A percentile compares a stretch with the other conserved stretches of the same genome.
phyloP scores from a whole-genome alignment of 92 coral and sea anemone genomes.

The Epizoanthus rinbou region DNA sequence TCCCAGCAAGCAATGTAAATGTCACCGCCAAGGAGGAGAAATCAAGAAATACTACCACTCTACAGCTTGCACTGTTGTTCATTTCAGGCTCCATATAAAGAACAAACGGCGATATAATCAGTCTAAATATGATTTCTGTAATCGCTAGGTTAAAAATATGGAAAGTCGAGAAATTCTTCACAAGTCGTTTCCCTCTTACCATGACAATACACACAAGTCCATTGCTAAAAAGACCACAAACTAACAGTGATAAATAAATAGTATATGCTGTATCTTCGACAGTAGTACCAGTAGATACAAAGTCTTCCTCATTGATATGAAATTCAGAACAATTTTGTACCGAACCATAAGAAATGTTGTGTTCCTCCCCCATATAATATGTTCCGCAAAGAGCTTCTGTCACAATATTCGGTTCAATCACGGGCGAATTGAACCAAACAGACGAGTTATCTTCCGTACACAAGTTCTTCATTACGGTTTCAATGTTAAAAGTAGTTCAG shows the following conservation, averaged over 20 bases:
- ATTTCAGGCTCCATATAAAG: background rate
- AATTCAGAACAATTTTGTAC: background rate
- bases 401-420: too few relatives aligned
- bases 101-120: background rate
- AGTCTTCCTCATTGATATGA: background rate
- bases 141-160: conserved; percentile 36
- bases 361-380: background rate
- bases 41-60: background rate
- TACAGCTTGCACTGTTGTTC: background rate
- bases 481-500: too few relatives aligned
- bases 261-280: background rate
- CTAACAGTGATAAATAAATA: background rate
- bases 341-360: background rate
- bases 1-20: conserved; percentile 16
- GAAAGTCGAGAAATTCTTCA: conserved; percentile 24
- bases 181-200: conserved; percentile 3
- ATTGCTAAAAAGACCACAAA: conserved; percentile 7
- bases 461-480: too few relatives aligned
- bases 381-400: too few relatives aligned
- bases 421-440: too few relatives aligned
- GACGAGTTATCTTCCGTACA: too few relatives aligned
- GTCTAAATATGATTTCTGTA: conserved; percentile 21
- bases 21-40: conserved; percentile 9
- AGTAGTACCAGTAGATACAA: background rate
- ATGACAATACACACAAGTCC: conserved; percentile 4